Evolutionary conservation across 2,113 vertebrate genomes (phyloP).

Genomic region (Zapus hudsonius): DNA sequence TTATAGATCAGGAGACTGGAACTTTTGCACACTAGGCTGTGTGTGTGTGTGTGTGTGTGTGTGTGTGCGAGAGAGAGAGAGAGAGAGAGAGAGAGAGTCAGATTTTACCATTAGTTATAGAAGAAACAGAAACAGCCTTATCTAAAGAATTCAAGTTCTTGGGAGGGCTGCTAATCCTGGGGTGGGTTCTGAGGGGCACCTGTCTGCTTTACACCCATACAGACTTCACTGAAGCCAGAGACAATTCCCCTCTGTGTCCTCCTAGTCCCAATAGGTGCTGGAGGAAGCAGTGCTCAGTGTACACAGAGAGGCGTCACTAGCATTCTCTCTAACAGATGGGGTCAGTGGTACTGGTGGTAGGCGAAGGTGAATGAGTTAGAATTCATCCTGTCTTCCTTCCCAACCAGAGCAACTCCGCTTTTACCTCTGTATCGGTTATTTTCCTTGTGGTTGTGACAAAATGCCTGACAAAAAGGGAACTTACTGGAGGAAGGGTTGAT

Average conservation of each 20-base stretch:
- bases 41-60: too few species aligned
- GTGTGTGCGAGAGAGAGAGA: too few species aligned
- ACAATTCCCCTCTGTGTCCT: background rate
- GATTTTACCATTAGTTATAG: background rate
- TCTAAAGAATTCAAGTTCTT: background rate
- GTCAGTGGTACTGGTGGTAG: background rate
- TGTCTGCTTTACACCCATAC: background rate
- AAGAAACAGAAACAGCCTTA: constrained; percentile 10
- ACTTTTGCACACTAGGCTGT: background rate
- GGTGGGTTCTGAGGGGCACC: background rate
- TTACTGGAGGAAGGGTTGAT: too few species aligned
- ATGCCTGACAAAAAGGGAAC: too few species aligned
- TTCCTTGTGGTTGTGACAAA: too few species aligned
- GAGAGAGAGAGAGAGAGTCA: too few species aligned
- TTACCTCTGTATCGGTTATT: background rate
- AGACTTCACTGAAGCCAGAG: background rate
- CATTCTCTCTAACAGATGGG: background rate
- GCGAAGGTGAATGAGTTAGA: background rate
- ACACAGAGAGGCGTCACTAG: background rate
- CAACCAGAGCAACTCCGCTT: background rate
- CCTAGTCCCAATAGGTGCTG: background rate
- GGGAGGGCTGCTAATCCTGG: background rate
- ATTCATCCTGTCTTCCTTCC: background rate
- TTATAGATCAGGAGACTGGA: background rate
- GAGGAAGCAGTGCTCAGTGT: background rate